These are phyloP conservation scores for Holothuria glaberrima DNA, from an alignment of 35 echinoderm and acorn worm species.

Conservation along the genomic window DNA sequence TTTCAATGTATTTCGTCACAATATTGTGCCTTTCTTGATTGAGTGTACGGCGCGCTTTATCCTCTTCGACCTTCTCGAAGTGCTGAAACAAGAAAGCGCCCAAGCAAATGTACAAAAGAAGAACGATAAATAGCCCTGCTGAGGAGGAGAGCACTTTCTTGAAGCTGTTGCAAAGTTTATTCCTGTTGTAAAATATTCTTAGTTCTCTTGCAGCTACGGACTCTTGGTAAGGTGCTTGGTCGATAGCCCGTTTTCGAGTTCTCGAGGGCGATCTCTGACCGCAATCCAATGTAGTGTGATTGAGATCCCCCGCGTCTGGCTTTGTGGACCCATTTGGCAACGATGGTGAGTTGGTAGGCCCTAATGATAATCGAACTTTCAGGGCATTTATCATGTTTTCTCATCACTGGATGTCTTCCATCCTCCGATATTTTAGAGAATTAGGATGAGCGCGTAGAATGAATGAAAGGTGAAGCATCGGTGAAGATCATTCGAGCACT, in stretches of 20 bases:
- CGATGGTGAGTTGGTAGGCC: background rate
- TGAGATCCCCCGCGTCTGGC: background rate
- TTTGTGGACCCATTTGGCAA: conserved; percentile 32
- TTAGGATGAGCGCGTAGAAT: too few relatives aligned
- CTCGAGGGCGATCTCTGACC: conserved; percentile 15
- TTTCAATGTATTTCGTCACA: background rate
- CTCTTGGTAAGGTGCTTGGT: conserved; percentile 44
- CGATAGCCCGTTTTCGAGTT: conserved; percentile 21
- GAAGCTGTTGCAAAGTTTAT: conserved; percentile 61
- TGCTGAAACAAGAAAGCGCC: conserved; percentile 38
- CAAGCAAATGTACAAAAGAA: conserved; percentile 41
- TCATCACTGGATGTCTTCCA: conserved; percentile 2
- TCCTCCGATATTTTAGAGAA: too few relatives aligned
- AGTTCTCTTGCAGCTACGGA: conserved; percentile 56
- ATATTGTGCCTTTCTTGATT: background rate
- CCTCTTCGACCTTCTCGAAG: conserved; percentile 11
- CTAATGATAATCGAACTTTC: conserved; percentile 23
- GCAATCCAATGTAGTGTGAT: background rate
- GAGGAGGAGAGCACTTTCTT: conserved; percentile 56
- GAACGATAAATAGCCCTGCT: conserved; percentile 39
- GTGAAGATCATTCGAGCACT: too few relatives aligned
- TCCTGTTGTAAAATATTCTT: conserved; percentile 59
- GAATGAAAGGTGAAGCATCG: too few relatives aligned
- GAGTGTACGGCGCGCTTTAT: background rate
- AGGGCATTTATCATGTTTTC: conserved; percentile 40